Percentiles rank a stretch among this genome's conserved stretches.
These are phyloP conservation scores for Rattus norvegicus DNA, from an alignment of 2,113 vertebrate species.

Conservation along the genomic window DNA sequence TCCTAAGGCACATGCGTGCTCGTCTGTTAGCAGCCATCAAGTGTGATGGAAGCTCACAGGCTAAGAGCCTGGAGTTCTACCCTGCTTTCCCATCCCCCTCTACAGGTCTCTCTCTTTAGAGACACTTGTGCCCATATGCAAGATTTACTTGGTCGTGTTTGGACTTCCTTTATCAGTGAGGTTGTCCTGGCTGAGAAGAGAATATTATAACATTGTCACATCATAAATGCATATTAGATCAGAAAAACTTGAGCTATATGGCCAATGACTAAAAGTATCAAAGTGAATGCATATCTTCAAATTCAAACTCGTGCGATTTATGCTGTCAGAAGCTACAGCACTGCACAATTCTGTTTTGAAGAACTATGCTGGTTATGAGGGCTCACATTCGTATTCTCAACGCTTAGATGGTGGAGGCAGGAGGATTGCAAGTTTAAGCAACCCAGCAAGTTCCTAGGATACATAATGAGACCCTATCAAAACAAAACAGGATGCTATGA, in stretches of 20 bases:
- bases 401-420: background rate
- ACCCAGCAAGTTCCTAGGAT: background rate
- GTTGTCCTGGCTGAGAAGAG: background rate
- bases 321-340: background rate
- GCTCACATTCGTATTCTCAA: background rate
- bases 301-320: slow-evolving; percentile 37
- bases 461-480: background rate
- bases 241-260: background rate
- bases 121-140: background rate
- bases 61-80: background rate
- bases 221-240: background rate
- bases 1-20: background rate
- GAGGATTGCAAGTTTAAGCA: background rate
- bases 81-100: background rate
- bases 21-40: background rate
- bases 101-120: background rate
- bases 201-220: slow-evolving; percentile 36
- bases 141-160: slow-evolving; percentile 26
- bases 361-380: background rate
- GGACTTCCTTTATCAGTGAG: slow-evolving; percentile 8
- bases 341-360: slow-evolving; percentile 32
- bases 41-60: background rate
- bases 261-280: slow-evolving; percentile 21
- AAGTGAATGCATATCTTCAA: slow-evolving; percentile 25
- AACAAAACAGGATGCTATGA: background rate